Conservation (phyloP, 2,113 vertebrate genomes). For the Riparia riparia region DNA sequence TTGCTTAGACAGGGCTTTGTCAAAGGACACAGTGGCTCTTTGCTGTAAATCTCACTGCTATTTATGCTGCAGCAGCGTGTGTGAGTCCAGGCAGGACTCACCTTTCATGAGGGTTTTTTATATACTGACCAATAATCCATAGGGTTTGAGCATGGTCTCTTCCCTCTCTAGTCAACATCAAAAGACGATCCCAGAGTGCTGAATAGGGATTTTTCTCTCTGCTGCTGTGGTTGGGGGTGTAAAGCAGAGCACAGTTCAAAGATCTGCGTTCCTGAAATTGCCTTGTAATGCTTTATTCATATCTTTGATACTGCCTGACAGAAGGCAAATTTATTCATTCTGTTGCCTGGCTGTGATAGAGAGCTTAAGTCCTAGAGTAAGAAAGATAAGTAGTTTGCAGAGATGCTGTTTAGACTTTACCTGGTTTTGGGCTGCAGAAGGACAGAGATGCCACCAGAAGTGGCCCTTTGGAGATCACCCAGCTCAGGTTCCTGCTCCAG, state of each 20-base stretch:
- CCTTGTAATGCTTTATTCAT: constrained; percentile 58
- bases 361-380: not conserved
- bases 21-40: constrained; percentile 36
- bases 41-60: constrained; percentile 46
- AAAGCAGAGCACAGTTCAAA: constrained; percentile 34
- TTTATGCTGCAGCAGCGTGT: constrained; percentile 7
- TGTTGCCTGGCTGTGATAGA: constrained; percentile 1
- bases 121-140: constrained; percentile 32
- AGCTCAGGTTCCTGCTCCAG: not conserved
- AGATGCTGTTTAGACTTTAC: not conserved
- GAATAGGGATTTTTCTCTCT: constrained; percentile 28
- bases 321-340: constrained; percentile 22
- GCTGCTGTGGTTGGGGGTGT: not conserved
- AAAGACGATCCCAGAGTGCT: not conserved
- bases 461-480: not conserved
- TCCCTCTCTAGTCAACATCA: constrained; percentile 26
- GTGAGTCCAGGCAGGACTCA: constrained; percentile 2
- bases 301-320: constrained; percentile 3
- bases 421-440: not conserved
- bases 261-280: not conserved
- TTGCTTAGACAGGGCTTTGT: constrained; percentile 42
- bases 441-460: not conserved
- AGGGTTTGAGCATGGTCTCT: not conserved
- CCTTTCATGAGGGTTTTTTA: constrained; percentile 39
- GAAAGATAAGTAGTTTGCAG: not conserved